Base-by-base conservation (phyloP, 64 coral and sea anemone genomes). In the Porites australiensis region DNA sequence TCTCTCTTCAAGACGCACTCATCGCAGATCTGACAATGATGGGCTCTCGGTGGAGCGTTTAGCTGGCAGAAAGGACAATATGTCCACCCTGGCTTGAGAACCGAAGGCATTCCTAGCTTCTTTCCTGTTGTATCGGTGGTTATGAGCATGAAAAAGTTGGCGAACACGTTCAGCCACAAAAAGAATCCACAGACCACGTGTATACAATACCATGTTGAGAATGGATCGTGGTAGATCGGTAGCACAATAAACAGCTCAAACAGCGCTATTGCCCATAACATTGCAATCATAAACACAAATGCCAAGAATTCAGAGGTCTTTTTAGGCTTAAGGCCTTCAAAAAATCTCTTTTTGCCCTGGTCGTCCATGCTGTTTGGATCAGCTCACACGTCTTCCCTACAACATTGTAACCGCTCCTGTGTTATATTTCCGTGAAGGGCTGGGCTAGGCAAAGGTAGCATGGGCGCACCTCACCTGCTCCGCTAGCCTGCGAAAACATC, bases 51-150 rank as follows among this genome's bases (percentile, higher is more conserved):
- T 10, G 98, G 98, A 0, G 94, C 53, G 63, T 99, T 99, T 9
- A 96, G 60, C 55, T 99, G 98, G 43, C 98, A 99, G 64, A 93
- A 99, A 3, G 98, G 98, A 27, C 98, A 99, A 19, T 99, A 99
- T 0, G 92, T 82, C 98, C 98, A 99, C 1, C 98, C 98, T 48
- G 94, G 98, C 64, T 99, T 99, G 44, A 99, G 63, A 5, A 88
- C 91, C 21, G 98, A 95, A 18, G 98, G 98, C 65, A 99, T 66
- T 75, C 91, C 94, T 62, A 96, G 88, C 58, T 67, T 82, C 18
- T 82, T 92, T 55, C 88, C 92, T 60, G 94, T 96, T 27, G 94
- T 99, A 88, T 99, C 98, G 2, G 95, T 96, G 23, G 82, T 70
- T 75, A 99, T 99, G 53, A 96, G 70, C 82, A 90, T 81, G 60